Evolutionary conservation across 2,888 invertebrate genomes (phyloP).

Genomic region (Homarus gammarus): DNA sequence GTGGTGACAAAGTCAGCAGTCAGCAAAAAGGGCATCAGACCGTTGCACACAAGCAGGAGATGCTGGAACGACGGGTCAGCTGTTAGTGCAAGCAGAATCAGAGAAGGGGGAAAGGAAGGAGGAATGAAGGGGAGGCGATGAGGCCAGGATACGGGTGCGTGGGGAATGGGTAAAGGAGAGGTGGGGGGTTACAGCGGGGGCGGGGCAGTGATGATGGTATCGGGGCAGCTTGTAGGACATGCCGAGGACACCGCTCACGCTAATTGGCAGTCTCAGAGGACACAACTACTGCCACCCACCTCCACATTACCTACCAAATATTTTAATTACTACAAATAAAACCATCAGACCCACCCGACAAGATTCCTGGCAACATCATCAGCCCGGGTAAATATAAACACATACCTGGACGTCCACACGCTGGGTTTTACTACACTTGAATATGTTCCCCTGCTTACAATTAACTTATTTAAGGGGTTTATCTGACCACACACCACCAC

Average conservation of each 20-base stretch:
- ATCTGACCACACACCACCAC: not conserved
- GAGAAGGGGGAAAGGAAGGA: not conserved
- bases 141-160: slow-evolving; percentile 1
- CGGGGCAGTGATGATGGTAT: slow-evolving; percentile 52
- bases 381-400: too few relatives aligned
- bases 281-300: slow-evolving; percentile 19
- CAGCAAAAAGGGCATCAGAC: too few relatives aligned
- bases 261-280: slow-evolving; percentile 59
- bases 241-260: slow-evolving; percentile 46
- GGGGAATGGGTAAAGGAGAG: not conserved
- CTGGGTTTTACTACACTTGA: too few relatives aligned
- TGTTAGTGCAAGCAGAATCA: not conserved
- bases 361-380: not conserved
- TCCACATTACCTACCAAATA: slow-evolving; percentile 22
- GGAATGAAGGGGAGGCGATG: not conserved
- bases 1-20: too few relatives aligned
- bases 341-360: not conserved
- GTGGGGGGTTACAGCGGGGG: slow-evolving; percentile 13
- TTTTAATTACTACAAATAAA: slow-evolving; percentile 37
- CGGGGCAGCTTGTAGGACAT: slow-evolving; percentile 47
- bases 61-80: not conserved
- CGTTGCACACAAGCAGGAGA: too few relatives aligned
- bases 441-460: not conserved
- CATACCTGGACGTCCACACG: too few relatives aligned
- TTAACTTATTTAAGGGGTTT: not conserved